Evolutionary conservation across 2,113 vertebrate genomes (phyloP).

Genomic region (Murina feae): DNA sequence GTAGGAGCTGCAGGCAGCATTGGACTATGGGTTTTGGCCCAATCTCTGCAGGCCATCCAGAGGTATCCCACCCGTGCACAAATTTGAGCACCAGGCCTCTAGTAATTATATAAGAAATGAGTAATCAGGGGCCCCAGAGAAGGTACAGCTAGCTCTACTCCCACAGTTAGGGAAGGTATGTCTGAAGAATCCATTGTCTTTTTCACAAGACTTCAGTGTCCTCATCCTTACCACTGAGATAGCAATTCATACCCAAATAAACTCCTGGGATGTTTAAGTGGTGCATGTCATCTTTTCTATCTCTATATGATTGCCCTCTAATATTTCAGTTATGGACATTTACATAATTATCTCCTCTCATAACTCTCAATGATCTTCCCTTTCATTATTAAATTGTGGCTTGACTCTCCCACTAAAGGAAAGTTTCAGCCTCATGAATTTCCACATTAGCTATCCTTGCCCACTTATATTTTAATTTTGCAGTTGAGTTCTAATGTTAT

Average conservation of each 20-base stretch:
- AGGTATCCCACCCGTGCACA: no score
- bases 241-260: not conserved
- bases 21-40: no score
- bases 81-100: no score
- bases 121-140: not conserved
- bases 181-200: not conserved
- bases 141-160: not conserved
- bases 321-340: not conserved
- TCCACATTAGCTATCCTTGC: not conserved
- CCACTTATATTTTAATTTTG: conserved; percentile 23
- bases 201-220: not conserved
- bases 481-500: conserved; percentile 1
- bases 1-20: no score
- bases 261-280: not conserved
- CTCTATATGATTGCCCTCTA: not conserved
- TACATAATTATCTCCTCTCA: not conserved
- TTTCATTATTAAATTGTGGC: not conserved
- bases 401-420: not conserved
- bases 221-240: not conserved
- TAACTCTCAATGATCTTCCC: not conserved
- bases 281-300: not conserved
- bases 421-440: not conserved
- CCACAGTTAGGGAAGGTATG: not conserved
- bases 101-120: not conserved
- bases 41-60: no score